Conservation (phyloP, 2,888 invertebrate genomes). For the Acrocyrtus sp. region DNA sequence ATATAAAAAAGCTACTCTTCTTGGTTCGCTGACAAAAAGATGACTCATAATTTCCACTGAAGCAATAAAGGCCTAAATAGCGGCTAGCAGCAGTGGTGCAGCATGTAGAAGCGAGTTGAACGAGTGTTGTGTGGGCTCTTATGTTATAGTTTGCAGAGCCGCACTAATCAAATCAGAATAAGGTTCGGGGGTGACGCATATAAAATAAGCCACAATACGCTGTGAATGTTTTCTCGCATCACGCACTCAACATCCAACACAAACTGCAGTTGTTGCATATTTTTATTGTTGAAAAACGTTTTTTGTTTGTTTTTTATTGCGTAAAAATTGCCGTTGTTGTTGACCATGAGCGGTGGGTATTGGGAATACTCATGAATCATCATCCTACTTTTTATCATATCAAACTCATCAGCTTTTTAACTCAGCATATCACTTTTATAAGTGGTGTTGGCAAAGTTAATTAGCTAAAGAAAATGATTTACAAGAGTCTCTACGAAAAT, state of each 20-base stretch:
- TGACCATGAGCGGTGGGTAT: slow-evolving; percentile 21
- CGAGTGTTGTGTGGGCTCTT: slow-evolving; percentile 15
- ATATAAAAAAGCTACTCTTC: not conserved
- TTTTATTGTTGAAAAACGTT: not conserved
- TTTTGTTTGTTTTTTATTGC: not conserved
- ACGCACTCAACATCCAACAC: not conserved
- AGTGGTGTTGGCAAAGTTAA: not conserved
- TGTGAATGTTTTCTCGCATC: too few species aligned
- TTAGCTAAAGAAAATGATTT: not conserved
- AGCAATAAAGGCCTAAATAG: slow-evolving; percentile 25
- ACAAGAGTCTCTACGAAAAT: not conserved
- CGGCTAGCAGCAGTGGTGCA: not conserved
- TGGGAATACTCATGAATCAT: not conserved
- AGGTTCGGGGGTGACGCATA: not conserved
- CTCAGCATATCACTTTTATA: not conserved
- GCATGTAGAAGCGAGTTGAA: not conserved
- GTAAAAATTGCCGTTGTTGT: slow-evolving; percentile 14
- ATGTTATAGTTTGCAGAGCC: slow-evolving; percentile 13
- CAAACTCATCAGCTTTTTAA: not conserved
- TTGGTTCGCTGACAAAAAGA: slow-evolving; percentile 47
- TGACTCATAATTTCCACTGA: slow-evolving; percentile 52
- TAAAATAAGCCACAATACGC: too few species aligned
- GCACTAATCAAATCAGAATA: too few species aligned
- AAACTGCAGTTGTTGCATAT: not conserved
- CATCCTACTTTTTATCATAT: not conserved